Conservation (phyloP, 2,113 vertebrate genomes). For the Lynx canadensis region DNA sequence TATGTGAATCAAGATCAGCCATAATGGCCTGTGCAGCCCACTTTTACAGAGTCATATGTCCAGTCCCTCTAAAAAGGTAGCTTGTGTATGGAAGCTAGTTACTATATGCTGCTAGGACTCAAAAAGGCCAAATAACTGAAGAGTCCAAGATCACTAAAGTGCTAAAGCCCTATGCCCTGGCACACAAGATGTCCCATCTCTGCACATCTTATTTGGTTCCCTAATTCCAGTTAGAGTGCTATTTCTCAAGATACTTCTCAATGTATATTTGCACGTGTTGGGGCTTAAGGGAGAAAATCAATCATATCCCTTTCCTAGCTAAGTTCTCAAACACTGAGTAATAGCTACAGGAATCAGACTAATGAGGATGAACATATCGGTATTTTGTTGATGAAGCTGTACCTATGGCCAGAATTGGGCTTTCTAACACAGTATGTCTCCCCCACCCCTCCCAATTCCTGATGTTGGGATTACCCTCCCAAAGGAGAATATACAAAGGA, state of each 20-base stretch:
- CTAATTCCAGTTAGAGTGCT: neutral
- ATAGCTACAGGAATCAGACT: neutral
- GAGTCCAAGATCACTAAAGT: neutral
- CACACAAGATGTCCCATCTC: neutral
- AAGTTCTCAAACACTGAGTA: slow-evolving; percentile 12
- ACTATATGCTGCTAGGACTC: neutral
- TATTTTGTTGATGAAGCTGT: slow-evolving; percentile 26
- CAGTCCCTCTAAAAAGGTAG: neutral
- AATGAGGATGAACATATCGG: slow-evolving; percentile 8
- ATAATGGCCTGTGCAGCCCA: neutral
- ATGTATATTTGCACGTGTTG: neutral
- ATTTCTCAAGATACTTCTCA: neutral
- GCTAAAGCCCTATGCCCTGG: neutral
- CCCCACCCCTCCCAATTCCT: neutral
- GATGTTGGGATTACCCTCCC: neutral
- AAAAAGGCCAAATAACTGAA: slow-evolving; percentile 34
- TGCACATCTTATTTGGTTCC: neutral
- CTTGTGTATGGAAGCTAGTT: neutral
- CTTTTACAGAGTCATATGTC: neutral
- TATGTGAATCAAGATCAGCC: neutral
- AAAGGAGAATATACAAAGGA: slow-evolving; percentile 34
- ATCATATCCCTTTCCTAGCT: neutral
- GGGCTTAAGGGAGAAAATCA: neutral
- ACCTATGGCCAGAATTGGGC: neutral
- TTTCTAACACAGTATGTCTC: slow-evolving; percentile 2